Base-by-base conservation (phyloP, 1,140 invertebrate genomes). In the Drosophila quadrilineata region DNA sequence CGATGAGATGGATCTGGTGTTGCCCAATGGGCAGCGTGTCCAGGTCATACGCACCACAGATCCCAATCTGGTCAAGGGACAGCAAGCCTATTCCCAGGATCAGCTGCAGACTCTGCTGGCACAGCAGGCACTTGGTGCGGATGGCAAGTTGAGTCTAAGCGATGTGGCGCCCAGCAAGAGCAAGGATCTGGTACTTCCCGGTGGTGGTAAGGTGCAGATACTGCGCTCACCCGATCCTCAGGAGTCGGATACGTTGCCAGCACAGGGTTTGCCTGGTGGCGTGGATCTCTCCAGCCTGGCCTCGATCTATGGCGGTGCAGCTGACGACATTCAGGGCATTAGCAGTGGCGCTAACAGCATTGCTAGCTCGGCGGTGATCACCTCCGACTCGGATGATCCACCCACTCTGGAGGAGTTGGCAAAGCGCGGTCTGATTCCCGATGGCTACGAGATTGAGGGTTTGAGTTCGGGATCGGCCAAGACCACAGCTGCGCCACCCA, bases 391-490 rank as follows among this genome's bases (percentile, higher is more conserved):
- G 0, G 88, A 89, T 52, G 75, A 82, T 10, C 88, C 88, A 63
- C 88, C 92, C 24, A 90, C 91, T 2, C 91, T 96, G 3, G 94
- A 95, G 35, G 95, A 96, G 77, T 77, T 96, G 29, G 95, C 95
- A 1, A 95, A 94, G 84, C 93, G 93, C 1, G 94, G 93, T 0
- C 71, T 93, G 0, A 87, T 96, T 46, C 95, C 95, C 3, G 94
- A 94, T 8, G 95, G 95, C 16, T 96, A 94, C 69, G 94, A 96
- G 89, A 91, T 96, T 0, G 92, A 96, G 26, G 93, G 93, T 63
- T 93, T 95, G 41, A 93, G 92, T 19, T 93, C 93, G n/a, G n/a
- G n/a, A n/a, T n/a, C n/a, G n/a, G n/a, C n/a, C 0, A 94, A 69
- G 52, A 84, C 95, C 4, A 85, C 77, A 1, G 93, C 95, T 86